Evolutionary conservation across 2,888 invertebrate genomes (phyloP).

Genomic region (Chrysodeixis includens): DNA sequence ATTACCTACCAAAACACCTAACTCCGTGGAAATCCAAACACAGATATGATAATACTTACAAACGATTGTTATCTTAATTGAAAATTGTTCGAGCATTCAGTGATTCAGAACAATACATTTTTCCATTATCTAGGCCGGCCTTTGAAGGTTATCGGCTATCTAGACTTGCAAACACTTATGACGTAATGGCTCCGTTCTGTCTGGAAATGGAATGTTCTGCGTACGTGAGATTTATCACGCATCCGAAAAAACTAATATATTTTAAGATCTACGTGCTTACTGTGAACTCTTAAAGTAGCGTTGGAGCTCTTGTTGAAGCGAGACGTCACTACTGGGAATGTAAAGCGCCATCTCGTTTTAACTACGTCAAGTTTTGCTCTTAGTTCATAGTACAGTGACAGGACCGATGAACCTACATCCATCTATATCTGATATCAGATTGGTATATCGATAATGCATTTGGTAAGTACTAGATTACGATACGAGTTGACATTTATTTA

Average conservation of each 20-base stretch:
- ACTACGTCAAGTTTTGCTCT: too few relatives aligned
- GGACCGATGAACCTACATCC: constrained; percentile 9
- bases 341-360: too few relatives aligned
- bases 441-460: constrained; percentile 19
- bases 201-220: constrained; percentile 39
- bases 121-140: constrained; percentile 22
- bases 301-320: too few relatives aligned
- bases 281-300: too few relatives aligned
- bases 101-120: constrained; percentile 6
- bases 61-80: constrained; percentile 4
- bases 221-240: constrained; percentile 55
- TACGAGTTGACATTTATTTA: not conserved
- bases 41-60: not conserved
- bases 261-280: constrained; percentile 19
- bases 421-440: constrained; percentile 24
- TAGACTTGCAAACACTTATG: constrained; percentile 29
- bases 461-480: not conserved
- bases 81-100: not conserved
- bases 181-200: constrained; percentile 37
- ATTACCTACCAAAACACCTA: not conserved
- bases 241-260: constrained; percentile 6
- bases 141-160: constrained; percentile 38
- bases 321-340: too few relatives aligned
- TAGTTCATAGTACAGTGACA: not conserved
- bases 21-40: not conserved